Evolutionary conservation across 1,140 invertebrate genomes (phyloP).

Genomic region (Lasioglossum baleicum): DNA sequence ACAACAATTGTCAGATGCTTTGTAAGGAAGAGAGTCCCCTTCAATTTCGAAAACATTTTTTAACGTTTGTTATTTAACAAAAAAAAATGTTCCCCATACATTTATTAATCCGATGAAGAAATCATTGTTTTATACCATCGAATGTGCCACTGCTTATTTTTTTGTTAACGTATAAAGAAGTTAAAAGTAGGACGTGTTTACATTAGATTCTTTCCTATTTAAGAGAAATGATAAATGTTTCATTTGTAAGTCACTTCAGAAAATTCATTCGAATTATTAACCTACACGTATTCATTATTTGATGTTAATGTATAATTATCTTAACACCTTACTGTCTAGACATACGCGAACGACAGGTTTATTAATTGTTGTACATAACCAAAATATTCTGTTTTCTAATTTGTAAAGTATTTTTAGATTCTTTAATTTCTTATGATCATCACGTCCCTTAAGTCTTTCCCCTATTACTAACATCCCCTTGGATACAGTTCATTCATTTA

Average conservation of each 20-base stretch:
- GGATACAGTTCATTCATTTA: constrained; percentile 65
- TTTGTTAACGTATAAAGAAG: constrained; percentile 15
- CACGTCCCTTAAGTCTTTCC: constrained; percentile 62
- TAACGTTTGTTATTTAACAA: constrained; percentile 22
- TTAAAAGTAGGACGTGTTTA: constrained; percentile 19
- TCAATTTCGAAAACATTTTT: constrained; percentile 29
- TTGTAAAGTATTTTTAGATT: constrained; percentile 72
- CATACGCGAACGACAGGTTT: constrained; percentile 76
- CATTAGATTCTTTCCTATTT: constrained; percentile 6
- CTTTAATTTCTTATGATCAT: constrained; percentile 63
- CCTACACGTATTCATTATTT: constrained; percentile 57
- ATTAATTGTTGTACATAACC: constrained; percentile 77
- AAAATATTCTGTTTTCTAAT: constrained; percentile 79
- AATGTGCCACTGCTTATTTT: constrained; percentile 12
- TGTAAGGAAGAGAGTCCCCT: constrained; percentile 39
- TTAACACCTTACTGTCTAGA: constrained; percentile 73
- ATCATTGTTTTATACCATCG: constrained; percentile 9
- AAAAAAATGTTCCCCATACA: constrained; percentile 22
- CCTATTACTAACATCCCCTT: constrained; percentile 45
- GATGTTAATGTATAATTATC: constrained; percentile 64
- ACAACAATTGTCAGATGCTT: constrained; percentile 40
- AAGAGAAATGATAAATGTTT: constrained; percentile 45
- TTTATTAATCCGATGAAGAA: constrained; percentile 16
- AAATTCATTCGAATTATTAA: constrained; percentile 44
- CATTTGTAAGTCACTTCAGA: constrained; percentile 33